A percentile compares a stretch with the other conserved stretches of the same genome.
Conservation (phyloP, 2,113 vertebrate genomes). For the Dolichotis patagonum region DNA sequence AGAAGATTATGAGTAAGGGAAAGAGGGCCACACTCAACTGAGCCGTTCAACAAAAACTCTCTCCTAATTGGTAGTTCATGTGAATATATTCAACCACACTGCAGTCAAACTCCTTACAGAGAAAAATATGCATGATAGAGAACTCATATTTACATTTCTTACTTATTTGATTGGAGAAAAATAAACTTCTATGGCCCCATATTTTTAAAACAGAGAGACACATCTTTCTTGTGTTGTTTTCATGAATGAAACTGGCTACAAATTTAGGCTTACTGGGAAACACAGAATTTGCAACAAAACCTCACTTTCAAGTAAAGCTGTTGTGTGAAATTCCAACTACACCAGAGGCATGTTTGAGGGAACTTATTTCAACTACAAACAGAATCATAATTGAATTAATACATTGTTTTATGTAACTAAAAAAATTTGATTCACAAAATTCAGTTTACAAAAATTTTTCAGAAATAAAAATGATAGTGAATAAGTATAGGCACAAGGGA, state of each 20-base stretch:
- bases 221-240: conserved; percentile 51
- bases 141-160: conserved; percentile 40
- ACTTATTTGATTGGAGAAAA: conserved; percentile 47
- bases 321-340: not conserved
- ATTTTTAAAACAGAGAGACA: conserved; percentile 40
- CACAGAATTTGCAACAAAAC: conserved; percentile 50
- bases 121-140: not conserved
- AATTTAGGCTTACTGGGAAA: conserved; percentile 60
- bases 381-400: conserved; percentile 33
- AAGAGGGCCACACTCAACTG: not conserved
- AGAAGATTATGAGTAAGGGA: conserved; percentile 20
- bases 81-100: not conserved
- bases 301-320: conserved; percentile 53
- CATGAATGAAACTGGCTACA: conserved; percentile 56
- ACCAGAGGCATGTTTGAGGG: not conserved
- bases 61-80: not conserved
- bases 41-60: conserved; percentile 26
- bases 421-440: not conserved
- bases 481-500: not conserved
- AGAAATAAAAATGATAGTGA: not conserved
- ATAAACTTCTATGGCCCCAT: not conserved
- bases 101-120: not conserved
- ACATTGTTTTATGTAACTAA: conserved; percentile 22
- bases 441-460: conserved; percentile 23
- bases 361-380: conserved; percentile 26